A percentile compares a stretch with the other conserved stretches of the same genome.
phyloP scores from a whole-genome alignment of 2,113 vertebrate species.

The Phaethon lepturus region DNA sequence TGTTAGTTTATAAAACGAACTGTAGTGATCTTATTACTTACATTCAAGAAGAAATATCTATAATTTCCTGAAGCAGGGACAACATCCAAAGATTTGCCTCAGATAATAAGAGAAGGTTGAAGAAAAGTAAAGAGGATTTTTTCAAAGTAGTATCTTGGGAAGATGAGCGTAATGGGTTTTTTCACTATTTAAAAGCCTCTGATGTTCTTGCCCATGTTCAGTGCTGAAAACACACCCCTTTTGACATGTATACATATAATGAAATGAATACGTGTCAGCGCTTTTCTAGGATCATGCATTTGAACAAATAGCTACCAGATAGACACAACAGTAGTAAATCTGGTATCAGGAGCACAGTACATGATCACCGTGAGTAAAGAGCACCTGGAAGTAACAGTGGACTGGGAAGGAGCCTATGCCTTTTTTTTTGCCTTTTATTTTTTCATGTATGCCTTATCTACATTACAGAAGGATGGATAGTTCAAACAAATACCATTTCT shows the following conservation, averaged over 20 bases:
- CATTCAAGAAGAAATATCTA: not conserved
- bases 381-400: not conserved
- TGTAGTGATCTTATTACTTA: not conserved
- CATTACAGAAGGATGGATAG: not conserved
- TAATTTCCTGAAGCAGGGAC: not conserved
- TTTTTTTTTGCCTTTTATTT: not conserved
- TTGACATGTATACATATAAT: not conserved
- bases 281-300: not conserved
- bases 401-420: not conserved
- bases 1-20: not conserved
- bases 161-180: not conserved
- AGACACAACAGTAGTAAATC: not conserved
- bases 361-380: not conserved
- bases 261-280: not conserved
- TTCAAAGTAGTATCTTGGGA: not conserved
- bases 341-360: not conserved
- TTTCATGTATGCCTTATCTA: not conserved
- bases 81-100: not conserved
- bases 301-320: not conserved
- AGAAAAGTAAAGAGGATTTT: not conserved
- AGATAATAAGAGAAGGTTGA: not conserved
- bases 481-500: not conserved
- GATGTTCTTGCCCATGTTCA: not conserved
- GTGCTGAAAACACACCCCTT: not conserved
- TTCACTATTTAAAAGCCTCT: not conserved